These are phyloP conservation scores for Mergus octosetaceus DNA, from an alignment of 2,797 vertebrate genomes.

Conservation along the genomic window DNA sequence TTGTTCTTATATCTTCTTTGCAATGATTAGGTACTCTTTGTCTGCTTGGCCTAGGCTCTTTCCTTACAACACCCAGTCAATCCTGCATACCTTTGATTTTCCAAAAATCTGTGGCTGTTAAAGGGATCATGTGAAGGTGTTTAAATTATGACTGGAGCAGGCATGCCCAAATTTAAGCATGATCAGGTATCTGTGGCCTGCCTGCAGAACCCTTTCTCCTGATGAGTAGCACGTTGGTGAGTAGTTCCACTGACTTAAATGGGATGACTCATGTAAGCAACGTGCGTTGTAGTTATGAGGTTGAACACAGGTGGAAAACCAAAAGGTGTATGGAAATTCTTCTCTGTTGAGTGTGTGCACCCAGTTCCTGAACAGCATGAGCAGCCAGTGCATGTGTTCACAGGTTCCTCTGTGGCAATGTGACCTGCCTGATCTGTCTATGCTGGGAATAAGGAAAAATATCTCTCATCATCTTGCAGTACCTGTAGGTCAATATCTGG, in stretches of 20 bases:
- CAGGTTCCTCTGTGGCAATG: neutral
- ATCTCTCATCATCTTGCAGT: neutral
- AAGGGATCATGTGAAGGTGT: neutral
- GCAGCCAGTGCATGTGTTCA: constrained; percentile 22
- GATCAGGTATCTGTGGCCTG: neutral
- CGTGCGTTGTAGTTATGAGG: neutral
- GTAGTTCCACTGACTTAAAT: neutral
- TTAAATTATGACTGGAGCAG: neutral
- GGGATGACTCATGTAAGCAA: neutral
- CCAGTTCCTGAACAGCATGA: neutral
- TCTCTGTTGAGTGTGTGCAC: constrained; percentile 21
- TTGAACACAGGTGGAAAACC: constrained; percentile 21
- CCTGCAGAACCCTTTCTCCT: neutral
- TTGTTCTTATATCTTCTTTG: neutral
- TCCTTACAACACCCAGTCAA: neutral
- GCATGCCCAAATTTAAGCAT: neutral
- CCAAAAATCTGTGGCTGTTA: neutral
- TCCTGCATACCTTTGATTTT: neutral
- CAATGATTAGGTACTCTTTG: neutral
- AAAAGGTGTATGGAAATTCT: constrained; percentile 23
- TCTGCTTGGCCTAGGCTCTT: neutral
- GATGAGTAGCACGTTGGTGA: neutral
- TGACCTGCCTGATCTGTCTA: neutral
- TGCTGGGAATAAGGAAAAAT: neutral
- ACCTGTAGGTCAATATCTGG: neutral